These are phyloP conservation scores for Parapsyche elsis DNA, from an alignment of 1,140 invertebrate genomes.

Conservation along the genomic window DNA sequence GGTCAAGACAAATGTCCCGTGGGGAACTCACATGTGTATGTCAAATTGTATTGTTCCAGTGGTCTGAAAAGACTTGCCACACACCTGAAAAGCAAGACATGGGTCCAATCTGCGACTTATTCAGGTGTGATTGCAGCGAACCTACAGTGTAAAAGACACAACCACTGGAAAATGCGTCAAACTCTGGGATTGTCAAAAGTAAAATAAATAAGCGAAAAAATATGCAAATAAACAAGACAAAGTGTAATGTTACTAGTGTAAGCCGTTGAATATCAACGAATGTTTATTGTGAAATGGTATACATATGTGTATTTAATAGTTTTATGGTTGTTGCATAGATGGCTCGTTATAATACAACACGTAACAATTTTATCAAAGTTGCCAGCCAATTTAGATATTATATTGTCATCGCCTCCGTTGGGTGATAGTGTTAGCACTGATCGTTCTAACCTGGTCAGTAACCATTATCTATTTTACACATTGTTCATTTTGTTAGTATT, in stretches of 20 bases:
- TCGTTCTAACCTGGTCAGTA: too few relatives aligned
- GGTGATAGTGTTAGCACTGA: too few relatives aligned
- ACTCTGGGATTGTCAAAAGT: slow-evolving; percentile 39
- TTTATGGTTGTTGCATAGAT: too few relatives aligned
- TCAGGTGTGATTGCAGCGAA: slow-evolving; percentile 45
- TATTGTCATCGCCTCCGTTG: too few relatives aligned
- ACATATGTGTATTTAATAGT: too few relatives aligned
- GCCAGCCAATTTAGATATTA: too few relatives aligned
- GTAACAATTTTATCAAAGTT: too few relatives aligned
- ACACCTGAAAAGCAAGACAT: slow-evolving; percentile 26
- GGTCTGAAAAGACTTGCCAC: slow-evolving; percentile 37
- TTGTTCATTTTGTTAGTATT: too few relatives aligned
- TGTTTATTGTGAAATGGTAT: not conserved
- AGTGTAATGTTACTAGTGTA: not conserved
- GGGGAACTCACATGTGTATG: slow-evolving; percentile 42
- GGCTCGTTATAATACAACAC: too few relatives aligned
- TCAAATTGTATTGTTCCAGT: slow-evolving; percentile 1
- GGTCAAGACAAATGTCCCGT: slow-evolving; percentile 39
- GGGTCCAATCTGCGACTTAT: slow-evolving; percentile 39
- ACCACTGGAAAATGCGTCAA: slow-evolving; percentile 44
- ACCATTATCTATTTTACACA: too few relatives aligned
- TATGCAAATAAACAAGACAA: too few relatives aligned
- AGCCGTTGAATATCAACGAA: not conserved
- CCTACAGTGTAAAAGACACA: slow-evolving; percentile 41
- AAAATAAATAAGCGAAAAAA: too few relatives aligned